Evolutionary conservation across 2,113 vertebrate species (phyloP).

Genomic region (Crotalus viridis): DNA sequence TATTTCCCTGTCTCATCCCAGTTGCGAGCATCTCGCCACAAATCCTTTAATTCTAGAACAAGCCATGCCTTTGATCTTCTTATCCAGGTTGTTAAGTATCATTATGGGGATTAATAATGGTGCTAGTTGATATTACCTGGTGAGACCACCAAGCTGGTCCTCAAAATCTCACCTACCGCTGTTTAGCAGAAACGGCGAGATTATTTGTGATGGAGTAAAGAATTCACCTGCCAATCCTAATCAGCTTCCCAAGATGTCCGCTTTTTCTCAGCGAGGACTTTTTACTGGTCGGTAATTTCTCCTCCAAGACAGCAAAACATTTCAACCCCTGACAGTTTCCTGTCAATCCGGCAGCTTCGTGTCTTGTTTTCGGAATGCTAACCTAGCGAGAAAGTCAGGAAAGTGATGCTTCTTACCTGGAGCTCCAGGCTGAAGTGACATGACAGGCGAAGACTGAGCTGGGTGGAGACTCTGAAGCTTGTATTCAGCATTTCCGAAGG

Average conservation of each 20-base stretch:
- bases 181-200: not conserved
- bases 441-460: conserved; percentile 33
- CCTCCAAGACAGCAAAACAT: conserved; percentile 56
- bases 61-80: not conserved
- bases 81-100: not conserved
- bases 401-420: conserved; percentile 34
- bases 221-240: conserved; percentile 37
- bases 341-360: conserved; percentile 53
- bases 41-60: not conserved
- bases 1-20: not conserved
- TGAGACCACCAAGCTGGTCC: accelerated
- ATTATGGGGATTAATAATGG: not conserved
- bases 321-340: conserved; percentile 62
- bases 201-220: conserved; percentile 32
- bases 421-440: conserved; percentile 57
- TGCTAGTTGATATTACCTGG: not conserved
- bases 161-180: not conserved
- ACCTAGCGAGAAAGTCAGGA: conserved; percentile 46
- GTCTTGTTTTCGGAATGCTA: conserved; percentile 60
- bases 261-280: conserved; percentile 28
- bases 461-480: not conserved
- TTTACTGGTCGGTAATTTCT: conserved; percentile 45
- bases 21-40: not conserved
- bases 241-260: not conserved
- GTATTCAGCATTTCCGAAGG: not conserved